Conservation (phyloP, 2,113 vertebrate species). For the Ameiurus melas region DNA sequence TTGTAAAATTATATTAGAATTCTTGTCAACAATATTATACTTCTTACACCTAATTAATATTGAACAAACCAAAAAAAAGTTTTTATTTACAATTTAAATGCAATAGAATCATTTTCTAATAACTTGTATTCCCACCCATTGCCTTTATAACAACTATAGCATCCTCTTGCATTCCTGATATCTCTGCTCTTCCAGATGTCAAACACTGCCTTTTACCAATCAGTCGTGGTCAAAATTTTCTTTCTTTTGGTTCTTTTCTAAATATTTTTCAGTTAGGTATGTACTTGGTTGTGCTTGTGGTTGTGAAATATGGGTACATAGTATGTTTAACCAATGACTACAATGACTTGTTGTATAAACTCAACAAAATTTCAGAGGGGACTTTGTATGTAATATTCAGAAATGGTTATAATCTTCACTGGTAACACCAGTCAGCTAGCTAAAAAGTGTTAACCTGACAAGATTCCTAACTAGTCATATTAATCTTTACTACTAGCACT, state of each 20-base stretch:
- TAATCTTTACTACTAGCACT: background rate
- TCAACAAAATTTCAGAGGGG: too few relatives aligned
- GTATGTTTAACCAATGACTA: background rate
- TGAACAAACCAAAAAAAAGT: background rate
- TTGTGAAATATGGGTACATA: background rate
- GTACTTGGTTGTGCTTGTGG: background rate
- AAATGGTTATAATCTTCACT: background rate
- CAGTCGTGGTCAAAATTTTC: background rate
- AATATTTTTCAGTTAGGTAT: background rate
- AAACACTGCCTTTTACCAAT: background rate
- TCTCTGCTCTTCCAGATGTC: background rate
- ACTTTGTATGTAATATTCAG: too few relatives aligned
- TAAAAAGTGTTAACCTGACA: background rate
- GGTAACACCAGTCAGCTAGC: background rate
- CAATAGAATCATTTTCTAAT: background rate
- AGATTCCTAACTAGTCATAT: background rate
- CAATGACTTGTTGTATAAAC: too few relatives aligned
- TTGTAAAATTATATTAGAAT: too few relatives aligned
- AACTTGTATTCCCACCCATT: background rate
- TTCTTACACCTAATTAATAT: background rate
- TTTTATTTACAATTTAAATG: background rate
- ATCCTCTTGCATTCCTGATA: background rate
- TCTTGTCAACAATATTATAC: too few relatives aligned
- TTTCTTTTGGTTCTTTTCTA: background rate
- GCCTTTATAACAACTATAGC: background rate